Percentiles rank a stretch among this genome's conserved stretches.
phyloP scores from a whole-genome alignment of 2,797 vertebrate species.

The Pampus argenteus region DNA sequence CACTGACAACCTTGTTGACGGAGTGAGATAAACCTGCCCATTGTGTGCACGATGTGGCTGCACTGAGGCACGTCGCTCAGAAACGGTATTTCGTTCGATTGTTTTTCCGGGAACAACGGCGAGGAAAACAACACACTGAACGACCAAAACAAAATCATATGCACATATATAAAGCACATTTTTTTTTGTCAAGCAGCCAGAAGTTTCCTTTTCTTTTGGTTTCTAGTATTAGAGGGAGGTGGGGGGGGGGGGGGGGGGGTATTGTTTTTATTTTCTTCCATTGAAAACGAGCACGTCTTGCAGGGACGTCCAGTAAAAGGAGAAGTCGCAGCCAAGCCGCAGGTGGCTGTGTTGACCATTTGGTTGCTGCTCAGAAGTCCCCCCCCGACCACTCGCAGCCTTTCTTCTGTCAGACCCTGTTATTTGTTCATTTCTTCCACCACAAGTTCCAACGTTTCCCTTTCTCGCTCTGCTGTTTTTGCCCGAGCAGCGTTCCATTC shows the following conservation, averaged over 20 bases:
- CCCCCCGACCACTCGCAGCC: conserved; percentile 66
- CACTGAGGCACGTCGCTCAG: conserved; percentile 49
- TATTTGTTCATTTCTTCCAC: conserved; percentile 84
- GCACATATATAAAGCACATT: conserved; percentile 32
- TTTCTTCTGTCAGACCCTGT: conserved; percentile 63
- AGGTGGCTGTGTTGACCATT: conserved; percentile 68
- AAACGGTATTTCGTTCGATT: conserved; percentile 63
- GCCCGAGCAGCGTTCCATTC: conserved; percentile 74
- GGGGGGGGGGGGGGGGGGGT: not conserved
- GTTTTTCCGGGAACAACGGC: conserved; percentile 42
- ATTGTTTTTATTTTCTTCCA: conserved; percentile 61
- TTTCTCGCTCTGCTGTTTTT: conserved; percentile 70
- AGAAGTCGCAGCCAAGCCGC: no score
- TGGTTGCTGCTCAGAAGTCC: conserved; percentile 69
- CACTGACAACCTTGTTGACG: conserved; percentile 57
- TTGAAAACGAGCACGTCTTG: conserved; percentile 60
- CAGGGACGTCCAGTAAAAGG: conserved; percentile 60
- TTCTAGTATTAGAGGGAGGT: conserved; percentile 50
- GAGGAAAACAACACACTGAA: conserved; percentile 58
- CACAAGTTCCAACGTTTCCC: conserved; percentile 72
- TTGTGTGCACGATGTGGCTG: conserved; percentile 66
- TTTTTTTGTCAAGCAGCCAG: conserved; percentile 59
- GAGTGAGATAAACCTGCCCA: conserved; percentile 70
- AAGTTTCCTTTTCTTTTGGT: conserved; percentile 65
- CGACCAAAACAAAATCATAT: conserved; percentile 56